These are phyloP conservation scores for Hoplias malabaricus DNA, from an alignment of 2,113 vertebrate species.

Conservation along the genomic window DNA sequence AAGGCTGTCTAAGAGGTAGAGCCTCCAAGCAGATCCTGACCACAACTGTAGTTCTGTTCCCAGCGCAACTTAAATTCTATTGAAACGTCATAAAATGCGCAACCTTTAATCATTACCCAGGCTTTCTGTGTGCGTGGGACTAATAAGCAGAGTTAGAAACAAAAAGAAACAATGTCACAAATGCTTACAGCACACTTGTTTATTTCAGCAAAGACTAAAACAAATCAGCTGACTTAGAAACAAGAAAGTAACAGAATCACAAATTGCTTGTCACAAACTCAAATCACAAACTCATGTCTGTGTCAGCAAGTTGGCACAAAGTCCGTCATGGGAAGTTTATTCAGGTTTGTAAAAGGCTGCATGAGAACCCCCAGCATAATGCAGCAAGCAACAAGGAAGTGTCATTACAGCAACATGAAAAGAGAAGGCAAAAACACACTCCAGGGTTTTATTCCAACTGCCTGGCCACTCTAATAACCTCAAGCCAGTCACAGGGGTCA, in stretches of 20 bases:
- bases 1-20: constrained; percentile 36
- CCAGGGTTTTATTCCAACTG: no score
- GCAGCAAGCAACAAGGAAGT: no score
- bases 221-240: not conserved
- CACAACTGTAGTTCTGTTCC: constrained; percentile 38
- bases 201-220: no score
- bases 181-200: no score
- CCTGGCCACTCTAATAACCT: no score
- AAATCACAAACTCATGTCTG: not conserved
- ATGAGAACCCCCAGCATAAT: no score
- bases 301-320: not conserved
- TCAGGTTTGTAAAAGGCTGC: not conserved
- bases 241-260: not conserved
- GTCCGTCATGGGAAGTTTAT: not conserved
- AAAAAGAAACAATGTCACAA: not conserved
- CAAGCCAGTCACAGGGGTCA: no score
- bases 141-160: not conserved
- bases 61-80: not conserved
- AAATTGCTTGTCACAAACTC: no score
- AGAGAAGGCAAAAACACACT: no score
- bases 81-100: not conserved
- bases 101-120: not conserved
- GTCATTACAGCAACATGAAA: no score
- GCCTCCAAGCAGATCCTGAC: constrained; percentile 23
- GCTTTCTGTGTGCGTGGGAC: not conserved